Evolutionary conservation across 92 coral and sea anemone species (phyloP), one percentile per base, ranked within the genome.

Genomic region (Umimayanthus chanpuru): DNA sequence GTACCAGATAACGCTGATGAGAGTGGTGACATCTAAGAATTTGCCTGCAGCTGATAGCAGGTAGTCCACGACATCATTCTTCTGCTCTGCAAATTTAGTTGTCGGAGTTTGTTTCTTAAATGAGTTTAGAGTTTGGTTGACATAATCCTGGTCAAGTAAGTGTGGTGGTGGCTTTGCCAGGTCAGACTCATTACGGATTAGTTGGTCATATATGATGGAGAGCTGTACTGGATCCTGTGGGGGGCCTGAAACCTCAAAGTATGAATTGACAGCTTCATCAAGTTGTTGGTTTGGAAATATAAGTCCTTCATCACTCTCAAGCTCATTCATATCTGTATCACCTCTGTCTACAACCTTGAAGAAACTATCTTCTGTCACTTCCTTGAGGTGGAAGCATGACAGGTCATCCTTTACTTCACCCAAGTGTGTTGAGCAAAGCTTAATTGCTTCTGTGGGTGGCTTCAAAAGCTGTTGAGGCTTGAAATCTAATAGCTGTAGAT

Each of bases 1-100:
- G 47, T 68, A 84, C 89, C 91, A 89, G 14, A 89, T 83, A 49
- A 83, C 65, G 73, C 73, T 89, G 1, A 76, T 32, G 18, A 89
- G 55, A n/a, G 38, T 75, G 10, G 36, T 66, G 50, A 47, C 32
- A 28, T 85, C 81, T 43, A 43, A 43, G 72, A 73, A 4, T 72
- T n/a, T n/a, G n/a, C n/a, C n/a, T n/a, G n/a, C n/a, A n/a, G n/a
- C n/a, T n/a, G n/a, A n/a, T n/a, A n/a, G 66, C 21, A 47, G 68
- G 61, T 39, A 12, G 39, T 70, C 79, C 38, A 84, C 65, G 61
- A 84, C 39, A 68, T 70, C 61, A 6, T 84, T 84, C 61, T 53
- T 70, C 28, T 49, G 43, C 28, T 84, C 74, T 32, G 88, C 32
- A 70, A 84, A 84, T 20, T 84, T n/a, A 29, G 16, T 84, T 84